Evolutionary conservation across 2,113 vertebrate species (phyloP), one percentile per base, ranked within the genome.

Genomic region (Phyllostomus discolor): DNA sequence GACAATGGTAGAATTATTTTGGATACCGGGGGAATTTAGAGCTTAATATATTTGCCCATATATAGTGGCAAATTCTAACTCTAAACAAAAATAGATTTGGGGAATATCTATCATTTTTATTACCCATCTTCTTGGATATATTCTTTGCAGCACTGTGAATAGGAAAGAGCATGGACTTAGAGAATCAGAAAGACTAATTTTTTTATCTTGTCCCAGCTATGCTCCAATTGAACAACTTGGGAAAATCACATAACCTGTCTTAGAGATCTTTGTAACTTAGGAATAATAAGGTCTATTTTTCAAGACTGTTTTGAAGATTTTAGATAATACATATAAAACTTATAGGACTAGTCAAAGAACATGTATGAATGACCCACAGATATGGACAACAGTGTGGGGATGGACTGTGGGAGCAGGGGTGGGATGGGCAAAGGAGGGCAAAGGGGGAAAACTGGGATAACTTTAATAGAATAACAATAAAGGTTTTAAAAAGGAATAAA

Each of bases 1-100:
- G 35, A 86, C 69, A 82, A 14, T 93, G 43, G 48, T 93, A 57
- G 50, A 81, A 93, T 93, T 69, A 64, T 95, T 94, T 90, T 76
- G 15, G 8, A 54, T 72, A 69, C 76, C 46, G 81, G 38, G n/a
- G 22, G 9, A 93, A 59, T 38, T 88, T 91, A 69, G 64, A 81
- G n/a, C 41, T 75, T 95, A 57, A 14, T 24, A 57, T 76, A 83
- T 66, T 88, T 89, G n/a, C 20, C 46, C 33, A 88, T 20, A 31
- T 46, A 54, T 50, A 85, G 31, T 81, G 8, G 52, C 62, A 93
- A 89, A 73, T 96, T 62, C 20, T 35, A 66, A 87, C 31, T 88
- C 35, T 80, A 75, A 92, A n/a, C 35, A 86, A 90, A 92, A 80
- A n/a, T 76, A 33, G 1, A 62, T 83, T 75, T 70, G 16, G 35